These are phyloP conservation scores for Amblyopsis hoosieri DNA, from an alignment of 2,797 vertebrate species.

Conservation along the genomic window DNA sequence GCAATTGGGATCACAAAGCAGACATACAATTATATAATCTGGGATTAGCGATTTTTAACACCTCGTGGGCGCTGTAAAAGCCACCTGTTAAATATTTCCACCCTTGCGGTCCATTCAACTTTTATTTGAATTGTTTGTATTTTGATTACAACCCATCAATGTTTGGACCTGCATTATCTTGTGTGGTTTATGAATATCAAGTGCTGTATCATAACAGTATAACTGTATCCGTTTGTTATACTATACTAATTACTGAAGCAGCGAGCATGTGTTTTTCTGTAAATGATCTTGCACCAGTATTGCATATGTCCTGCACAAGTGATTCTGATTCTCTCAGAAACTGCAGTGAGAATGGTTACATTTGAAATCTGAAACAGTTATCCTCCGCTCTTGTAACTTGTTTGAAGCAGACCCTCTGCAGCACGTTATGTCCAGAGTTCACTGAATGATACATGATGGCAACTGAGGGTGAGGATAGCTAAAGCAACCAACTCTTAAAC, in stretches of 20 bases:
- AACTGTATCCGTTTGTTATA: too few relatives aligned
- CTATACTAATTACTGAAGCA: too few relatives aligned
- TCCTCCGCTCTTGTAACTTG: too few relatives aligned
- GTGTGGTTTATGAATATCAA: too few relatives aligned
- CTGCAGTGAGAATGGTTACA: not conserved
- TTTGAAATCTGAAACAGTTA: not conserved
- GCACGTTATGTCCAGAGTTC: constrained; percentile 25
- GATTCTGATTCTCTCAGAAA: not conserved
- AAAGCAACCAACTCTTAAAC: constrained; percentile 22
- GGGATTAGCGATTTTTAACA: constrained; percentile 62
- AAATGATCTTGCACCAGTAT: not conserved
- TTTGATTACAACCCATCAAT: constrained; percentile 32
- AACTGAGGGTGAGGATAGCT: constrained; percentile 11
- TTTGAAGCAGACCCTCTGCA: constrained; percentile 9
- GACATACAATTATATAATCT: constrained; percentile 71
- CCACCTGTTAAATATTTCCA: constrained; percentile 71
- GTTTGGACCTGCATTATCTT: too few relatives aligned
- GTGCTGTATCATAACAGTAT: too few relatives aligned
- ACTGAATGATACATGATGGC: constrained; percentile 27
- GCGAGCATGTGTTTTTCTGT: not conserved
- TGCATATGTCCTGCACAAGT: not conserved
- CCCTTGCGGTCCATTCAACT: constrained; percentile 25
- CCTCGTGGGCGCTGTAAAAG: constrained; percentile 64
- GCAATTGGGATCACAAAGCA: constrained; percentile 65
- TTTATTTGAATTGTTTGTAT: constrained; percentile 18